Percentiles rank a stretch among this genome's conserved stretches.
Conservation (phyloP, 2,888 invertebrate genomes). For the Pterobdella sp. region DNA sequence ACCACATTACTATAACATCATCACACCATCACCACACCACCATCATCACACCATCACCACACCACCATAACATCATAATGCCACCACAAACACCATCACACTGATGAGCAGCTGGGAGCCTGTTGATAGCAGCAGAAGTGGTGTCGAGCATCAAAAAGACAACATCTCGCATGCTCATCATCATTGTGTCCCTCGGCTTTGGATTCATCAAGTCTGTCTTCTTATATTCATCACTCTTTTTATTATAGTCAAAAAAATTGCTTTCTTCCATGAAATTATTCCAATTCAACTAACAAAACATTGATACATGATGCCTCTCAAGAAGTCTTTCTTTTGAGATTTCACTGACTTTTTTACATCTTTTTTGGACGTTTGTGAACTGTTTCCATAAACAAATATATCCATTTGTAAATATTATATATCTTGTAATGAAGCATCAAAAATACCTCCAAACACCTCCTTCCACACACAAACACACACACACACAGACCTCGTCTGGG, state of each 20-base stretch:
- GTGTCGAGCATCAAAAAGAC: constrained; percentile 83
- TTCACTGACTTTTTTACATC: too few relatives aligned
- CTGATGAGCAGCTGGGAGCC: constrained; percentile 48
- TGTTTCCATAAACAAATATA: too few relatives aligned
- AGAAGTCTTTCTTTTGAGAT: too few relatives aligned
- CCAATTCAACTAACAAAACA: too few relatives aligned
- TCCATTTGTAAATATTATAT: background rate
- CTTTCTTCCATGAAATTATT: too few relatives aligned
- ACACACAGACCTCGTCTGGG: constrained; percentile 7
- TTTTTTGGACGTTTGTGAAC: too few relatives aligned
- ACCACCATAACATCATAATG: background rate
- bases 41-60: background rate
- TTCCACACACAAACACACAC: background rate
- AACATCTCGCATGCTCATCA: constrained; percentile 81
- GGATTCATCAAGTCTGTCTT: constrained; percentile 77
- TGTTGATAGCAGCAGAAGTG: constrained; percentile 77
- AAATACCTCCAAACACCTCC: background rate
- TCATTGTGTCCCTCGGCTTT: constrained; percentile 87
- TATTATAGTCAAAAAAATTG: too few relatives aligned
- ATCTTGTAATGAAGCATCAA: background rate
- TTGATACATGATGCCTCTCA: background rate
- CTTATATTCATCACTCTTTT: too few relatives aligned
- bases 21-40: too few relatives aligned
- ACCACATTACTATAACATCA: too few relatives aligned
- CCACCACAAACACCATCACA: background rate